Evolutionary conservation across 2,888 invertebrate genomes (phyloP), one percentile per base, ranked within the genome.

Genomic region (Abscondita cerata): DNA sequence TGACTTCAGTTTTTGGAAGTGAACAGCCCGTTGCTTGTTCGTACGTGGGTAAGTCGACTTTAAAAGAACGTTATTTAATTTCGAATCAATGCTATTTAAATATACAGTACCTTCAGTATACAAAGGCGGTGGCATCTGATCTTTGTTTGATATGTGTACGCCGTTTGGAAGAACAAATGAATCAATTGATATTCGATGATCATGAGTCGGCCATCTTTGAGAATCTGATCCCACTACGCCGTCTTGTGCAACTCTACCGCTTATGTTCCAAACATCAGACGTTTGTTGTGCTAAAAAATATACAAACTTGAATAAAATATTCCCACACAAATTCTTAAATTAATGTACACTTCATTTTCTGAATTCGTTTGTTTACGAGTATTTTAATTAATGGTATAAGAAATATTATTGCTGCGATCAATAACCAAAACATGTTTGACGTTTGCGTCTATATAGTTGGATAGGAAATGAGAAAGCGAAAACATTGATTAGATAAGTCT

Each of bases 31-130:
- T 62, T 36, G 68, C 68, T 62, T 68, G 62, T 25, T 66, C 68
- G 61, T 68, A 68, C 8, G 65, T 57, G 8, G 68, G 68, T 38
- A 68, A 52, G 41, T 66, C 68, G 11, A 68, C 68, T 68, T 25
- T 33, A 31, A 38, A 33, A 18, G 3, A 55, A 12, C 40, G 12
- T 12, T 34, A 9, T 25, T 9, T 11, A 13, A 8, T 31, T 19
- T 44, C 4, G 3, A 47, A 47, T 9, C n/a, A 25, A 25, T 4
- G 25, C 6, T 25, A 25, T 25, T 25, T 25, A 16, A 18, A 16
- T 15, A n/a, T 46, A n/a, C n/a, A n/a, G n/a, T 65, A 68, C 68
- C 61, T 63, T 68, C 66, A 19, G 58, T 51, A 52, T 68, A 68
- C 8, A 66, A 64, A 8, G 68, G 68, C 0, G 68, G 68, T 31